Evolutionary conservation across 92 coral and sea anemone species (phyloP).

Genomic region (Ricordea florida): DNA sequence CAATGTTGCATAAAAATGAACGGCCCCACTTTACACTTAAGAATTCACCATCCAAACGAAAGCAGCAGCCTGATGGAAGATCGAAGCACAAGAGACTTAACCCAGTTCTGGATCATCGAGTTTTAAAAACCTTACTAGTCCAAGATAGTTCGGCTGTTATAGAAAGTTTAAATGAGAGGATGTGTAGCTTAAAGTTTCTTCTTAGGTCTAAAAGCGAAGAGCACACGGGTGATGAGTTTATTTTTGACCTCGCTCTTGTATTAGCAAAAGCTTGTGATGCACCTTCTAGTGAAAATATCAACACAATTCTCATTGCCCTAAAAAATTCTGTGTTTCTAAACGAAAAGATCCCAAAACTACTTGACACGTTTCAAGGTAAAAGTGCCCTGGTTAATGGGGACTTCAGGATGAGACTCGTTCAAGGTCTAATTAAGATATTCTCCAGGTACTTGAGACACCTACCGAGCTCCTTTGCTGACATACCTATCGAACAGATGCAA

Average conservation of each 20-base stretch:
- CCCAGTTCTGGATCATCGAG: too few species aligned
- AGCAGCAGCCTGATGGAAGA: too few species aligned
- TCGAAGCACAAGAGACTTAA: too few species aligned
- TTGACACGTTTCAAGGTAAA: background rate
- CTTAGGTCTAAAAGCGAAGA: slow-evolving; percentile 7
- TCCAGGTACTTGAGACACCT: slow-evolving; percentile 44
- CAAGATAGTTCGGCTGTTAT: background rate
- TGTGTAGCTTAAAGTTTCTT: background rate
- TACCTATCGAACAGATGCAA: slow-evolving; percentile 51
- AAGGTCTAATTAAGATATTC: slow-evolving; percentile 27
- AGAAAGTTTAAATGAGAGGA: background rate
- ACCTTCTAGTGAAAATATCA: slow-evolving; percentile 1
- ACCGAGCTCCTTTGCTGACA: slow-evolving; percentile 59
- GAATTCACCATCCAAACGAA: too few species aligned
- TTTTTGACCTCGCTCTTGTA: slow-evolving; percentile 20
- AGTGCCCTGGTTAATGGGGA: background rate
- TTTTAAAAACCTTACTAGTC: background rate
- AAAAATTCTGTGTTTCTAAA: slow-evolving; percentile 31
- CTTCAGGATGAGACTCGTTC: background rate
- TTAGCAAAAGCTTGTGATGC: slow-evolving; percentile 31
- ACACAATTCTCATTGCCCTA: slow-evolving; percentile 20
- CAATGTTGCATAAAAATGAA: too few species aligned
- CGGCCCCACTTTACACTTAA: too few species aligned
- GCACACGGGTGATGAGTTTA: slow-evolving; percentile 20
- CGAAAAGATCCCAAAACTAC: background rate